Evolutionary conservation across 2,888 invertebrate species (phyloP).

Genomic region (Pseudoips prasinana): DNA sequence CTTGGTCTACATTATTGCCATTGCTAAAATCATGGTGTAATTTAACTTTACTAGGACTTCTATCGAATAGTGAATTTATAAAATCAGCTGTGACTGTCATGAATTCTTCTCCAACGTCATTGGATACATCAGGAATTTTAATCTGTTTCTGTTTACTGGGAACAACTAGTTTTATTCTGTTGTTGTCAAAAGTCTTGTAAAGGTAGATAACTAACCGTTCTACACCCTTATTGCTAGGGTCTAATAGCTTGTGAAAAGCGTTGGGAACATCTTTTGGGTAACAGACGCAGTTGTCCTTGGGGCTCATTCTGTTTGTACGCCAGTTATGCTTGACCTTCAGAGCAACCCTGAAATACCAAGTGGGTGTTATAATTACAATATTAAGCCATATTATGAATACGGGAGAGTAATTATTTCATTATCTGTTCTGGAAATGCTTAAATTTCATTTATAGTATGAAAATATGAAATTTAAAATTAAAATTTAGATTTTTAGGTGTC

Average conservation of each 20-base stretch:
- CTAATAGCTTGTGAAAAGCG: slow-evolving; percentile 31
- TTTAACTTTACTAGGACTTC: slow-evolving; percentile 14
- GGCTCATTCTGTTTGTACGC: too few relatives aligned
- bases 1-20: background rate
- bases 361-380: too few relatives aligned
- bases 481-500: too few relatives aligned
- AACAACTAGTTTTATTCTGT: slow-evolving; percentile 40
- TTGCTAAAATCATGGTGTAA: slow-evolving; percentile 9
- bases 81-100: slow-evolving; percentile 16
- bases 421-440: too few relatives aligned
- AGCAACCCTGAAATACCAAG: too few relatives aligned
- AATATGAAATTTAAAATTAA: too few relatives aligned
- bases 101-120: slow-evolving; percentile 37
- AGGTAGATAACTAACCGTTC: slow-evolving; percentile 55
- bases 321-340: too few relatives aligned
- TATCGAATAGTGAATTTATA: slow-evolving; percentile 20
- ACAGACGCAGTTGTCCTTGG: slow-evolving; percentile 39
- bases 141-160: slow-evolving; percentile 50
- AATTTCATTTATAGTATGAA: too few relatives aligned
- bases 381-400: too few relatives aligned
- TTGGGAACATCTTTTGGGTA: slow-evolving; percentile 17
- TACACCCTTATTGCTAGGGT: slow-evolving; percentile 20
- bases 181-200: slow-evolving; percentile 37
- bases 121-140: slow-evolving; percentile 48
- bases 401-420: too few relatives aligned